Conservation (phyloP, 2,113 vertebrate genomes). For the Vimba vimba region DNA sequence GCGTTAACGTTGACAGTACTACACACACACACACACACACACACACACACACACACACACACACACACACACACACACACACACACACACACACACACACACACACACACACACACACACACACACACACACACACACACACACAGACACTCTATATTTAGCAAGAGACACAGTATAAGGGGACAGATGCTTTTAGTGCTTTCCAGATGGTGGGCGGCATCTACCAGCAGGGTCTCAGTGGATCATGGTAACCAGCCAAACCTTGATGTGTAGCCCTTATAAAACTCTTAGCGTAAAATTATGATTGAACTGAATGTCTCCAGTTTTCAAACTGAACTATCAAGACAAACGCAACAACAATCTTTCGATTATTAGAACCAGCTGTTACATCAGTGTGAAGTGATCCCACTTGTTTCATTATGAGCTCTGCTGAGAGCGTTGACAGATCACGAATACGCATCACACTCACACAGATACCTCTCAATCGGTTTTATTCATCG, state of each 20-base stretch:
- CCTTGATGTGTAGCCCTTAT: slow-evolving; percentile 22
- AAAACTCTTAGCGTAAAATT: slow-evolving; percentile 3
- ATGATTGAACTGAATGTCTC: slow-evolving; percentile 9
- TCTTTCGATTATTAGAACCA: slow-evolving; percentile 24
- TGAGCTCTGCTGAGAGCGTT: slow-evolving; percentile 12
- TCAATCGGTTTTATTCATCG: slow-evolving; percentile 43
- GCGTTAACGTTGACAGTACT: too few relatives aligned
- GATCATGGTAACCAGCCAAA: slow-evolving; percentile 26
- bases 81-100: slow-evolving; percentile 1
- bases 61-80: slow-evolving; percentile 9
- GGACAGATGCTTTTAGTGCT: slow-evolving; percentile 1
- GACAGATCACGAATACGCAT: slow-evolving; percentile 16
- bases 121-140: slow-evolving; percentile 2
- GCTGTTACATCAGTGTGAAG: slow-evolving; percentile 17
- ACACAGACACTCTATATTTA: background rate
- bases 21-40: background rate
- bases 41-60: slow-evolving; percentile 2
- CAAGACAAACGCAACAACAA: slow-evolving; percentile 16
- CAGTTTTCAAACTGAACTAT: slow-evolving; percentile 10
- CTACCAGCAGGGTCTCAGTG: background rate
- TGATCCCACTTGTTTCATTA: slow-evolving; percentile 26
- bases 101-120: background rate
- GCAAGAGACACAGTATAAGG: background rate
- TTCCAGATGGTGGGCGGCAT: slow-evolving; percentile 7
- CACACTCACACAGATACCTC: slow-evolving; percentile 28